Conservation (phyloP, 1,140 invertebrate genomes). For the Chelonus insularis region DNA sequence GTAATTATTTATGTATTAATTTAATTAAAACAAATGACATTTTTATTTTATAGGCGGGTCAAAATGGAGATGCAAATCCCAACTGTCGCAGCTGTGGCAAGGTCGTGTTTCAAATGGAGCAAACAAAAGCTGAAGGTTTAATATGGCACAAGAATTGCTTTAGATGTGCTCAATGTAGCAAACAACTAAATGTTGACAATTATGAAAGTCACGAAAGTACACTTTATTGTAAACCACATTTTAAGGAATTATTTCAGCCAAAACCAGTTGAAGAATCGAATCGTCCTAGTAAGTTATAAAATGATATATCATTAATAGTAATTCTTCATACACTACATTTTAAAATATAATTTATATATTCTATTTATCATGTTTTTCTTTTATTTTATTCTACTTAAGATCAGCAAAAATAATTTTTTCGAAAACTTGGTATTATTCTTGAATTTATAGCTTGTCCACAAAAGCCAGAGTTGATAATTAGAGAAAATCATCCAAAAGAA, state of each 20-base stretch:
- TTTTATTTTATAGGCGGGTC: slow-evolving; percentile 48
- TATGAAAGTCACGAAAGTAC: slow-evolving; percentile 87
- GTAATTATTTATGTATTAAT: not conserved
- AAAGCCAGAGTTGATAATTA: slow-evolving; percentile 87
- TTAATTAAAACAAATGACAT: too few relatives aligned
- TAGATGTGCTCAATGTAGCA: slow-evolving; percentile 85
- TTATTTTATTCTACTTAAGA: too few relatives aligned
- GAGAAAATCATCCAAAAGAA: slow-evolving; percentile 86
- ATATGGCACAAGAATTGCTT: slow-evolving; percentile 93
- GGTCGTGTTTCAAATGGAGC: slow-evolving; percentile 92
- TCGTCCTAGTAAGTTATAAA: slow-evolving; percentile 64
- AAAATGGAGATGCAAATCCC: slow-evolving; percentile 58
- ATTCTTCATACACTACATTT: too few relatives aligned
- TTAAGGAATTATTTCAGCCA: slow-evolving; percentile 87
- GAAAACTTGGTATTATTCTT: slow-evolving; percentile 10
- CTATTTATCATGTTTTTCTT: too few relatives aligned
- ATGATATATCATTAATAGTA: too few relatives aligned
- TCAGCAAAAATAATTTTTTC: slow-evolving; percentile 1
- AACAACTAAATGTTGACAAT: slow-evolving; percentile 84
- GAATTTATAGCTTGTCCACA: slow-evolving; percentile 66
- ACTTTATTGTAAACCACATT: slow-evolving; percentile 91
- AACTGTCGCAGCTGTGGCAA: slow-evolving; percentile 82
- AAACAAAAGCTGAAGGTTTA: slow-evolving; percentile 82
- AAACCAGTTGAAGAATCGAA: slow-evolving; percentile 81
- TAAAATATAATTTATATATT: too few relatives aligned